phyloP scores from a whole-genome alignment of 2,113 vertebrate genomes.

The Scartelaos histophorus region DNA sequence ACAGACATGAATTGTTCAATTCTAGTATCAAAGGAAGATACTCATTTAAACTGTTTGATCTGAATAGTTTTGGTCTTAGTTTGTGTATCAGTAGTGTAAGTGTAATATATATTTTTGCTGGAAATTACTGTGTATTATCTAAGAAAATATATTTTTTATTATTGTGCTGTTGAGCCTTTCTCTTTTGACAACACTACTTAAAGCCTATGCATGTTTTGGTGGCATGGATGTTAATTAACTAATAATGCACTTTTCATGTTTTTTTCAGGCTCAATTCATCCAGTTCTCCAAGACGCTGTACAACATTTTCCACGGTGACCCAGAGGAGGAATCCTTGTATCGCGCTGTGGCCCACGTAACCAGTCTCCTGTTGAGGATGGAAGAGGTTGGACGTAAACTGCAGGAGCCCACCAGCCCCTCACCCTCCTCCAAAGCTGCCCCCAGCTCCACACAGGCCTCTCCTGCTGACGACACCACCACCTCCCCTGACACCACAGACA shows the following conservation, averaged over 20 bases:
- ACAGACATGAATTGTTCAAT: too few species aligned
- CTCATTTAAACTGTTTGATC: too few species aligned
- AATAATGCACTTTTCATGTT: background rate
- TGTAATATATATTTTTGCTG: too few species aligned
- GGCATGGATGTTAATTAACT: background rate
- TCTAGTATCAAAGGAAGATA: too few species aligned
- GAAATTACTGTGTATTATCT: too few species aligned
- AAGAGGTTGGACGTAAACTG: conserved; percentile 73
- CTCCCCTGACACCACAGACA: conserved; percentile 41
- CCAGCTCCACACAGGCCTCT: conserved; percentile 12
- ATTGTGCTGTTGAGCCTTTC: too few species aligned
- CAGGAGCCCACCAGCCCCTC: conserved; percentile 64
- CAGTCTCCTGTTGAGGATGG: conserved; percentile 81
- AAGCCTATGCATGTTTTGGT: background rate
- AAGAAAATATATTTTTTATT: too few species aligned
- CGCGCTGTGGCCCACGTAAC: conserved; percentile 90
- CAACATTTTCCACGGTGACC: conserved; percentile 91
- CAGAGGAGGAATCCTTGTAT: conserved; percentile 90
- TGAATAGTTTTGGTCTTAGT: too few species aligned
- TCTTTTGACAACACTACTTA: background rate
- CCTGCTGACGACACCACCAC: conserved; percentile 34
- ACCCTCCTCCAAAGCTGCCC: conserved; percentile 26
- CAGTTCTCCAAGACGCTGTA: conserved; percentile 96
- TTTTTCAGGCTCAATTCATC: conserved; percentile 88
- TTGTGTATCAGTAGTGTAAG: too few species aligned